These are phyloP conservation scores for Bombus haemorrhoidalis DNA, from an alignment of 1,140 invertebrate genomes.

Conservation along the genomic window DNA sequence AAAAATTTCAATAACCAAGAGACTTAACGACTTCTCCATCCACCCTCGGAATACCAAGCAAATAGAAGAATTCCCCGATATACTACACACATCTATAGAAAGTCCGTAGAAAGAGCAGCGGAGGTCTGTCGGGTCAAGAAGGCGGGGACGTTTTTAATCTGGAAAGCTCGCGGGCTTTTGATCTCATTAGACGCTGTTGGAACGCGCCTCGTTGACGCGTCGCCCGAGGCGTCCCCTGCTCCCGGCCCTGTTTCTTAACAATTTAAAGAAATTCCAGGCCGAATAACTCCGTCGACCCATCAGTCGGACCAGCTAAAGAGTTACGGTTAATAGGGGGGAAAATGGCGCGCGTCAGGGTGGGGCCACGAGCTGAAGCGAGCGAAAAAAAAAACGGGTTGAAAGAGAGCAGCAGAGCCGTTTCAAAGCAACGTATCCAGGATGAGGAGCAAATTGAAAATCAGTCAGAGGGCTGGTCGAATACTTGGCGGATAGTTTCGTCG, in stretches of 20 bases:
- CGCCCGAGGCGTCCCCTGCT: slow-evolving; percentile 4
- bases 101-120: neutral
- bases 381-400: neutral
- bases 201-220: slow-evolving; percentile 36
- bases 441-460: slow-evolving; percentile 64
- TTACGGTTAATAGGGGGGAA: slow-evolving; percentile 68
- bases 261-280: slow-evolving; percentile 67
- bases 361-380: neutral
- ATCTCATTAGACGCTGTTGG: slow-evolving; percentile 62
- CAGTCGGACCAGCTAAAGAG: slow-evolving; percentile 58
- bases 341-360: slow-evolving; percentile 33
- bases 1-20: neutral
- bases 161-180: slow-evolving; percentile 60
- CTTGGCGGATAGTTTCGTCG: slow-evolving; percentile 58
- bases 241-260: slow-evolving; percentile 58
- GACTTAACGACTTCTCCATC: neutral
- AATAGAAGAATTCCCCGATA: neutral
- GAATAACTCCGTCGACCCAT: slow-evolving; percentile 58
- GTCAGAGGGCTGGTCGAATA: slow-evolving; percentile 34
- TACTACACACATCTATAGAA: neutral
- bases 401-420: neutral
- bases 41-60: neutral
- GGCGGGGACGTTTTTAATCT: slow-evolving; percentile 57
- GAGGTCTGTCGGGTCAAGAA: neutral
- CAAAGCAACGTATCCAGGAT: slow-evolving; percentile 15